Conservation (phyloP, 2,888 invertebrate species). For the Chironomus tentans region DNA sequence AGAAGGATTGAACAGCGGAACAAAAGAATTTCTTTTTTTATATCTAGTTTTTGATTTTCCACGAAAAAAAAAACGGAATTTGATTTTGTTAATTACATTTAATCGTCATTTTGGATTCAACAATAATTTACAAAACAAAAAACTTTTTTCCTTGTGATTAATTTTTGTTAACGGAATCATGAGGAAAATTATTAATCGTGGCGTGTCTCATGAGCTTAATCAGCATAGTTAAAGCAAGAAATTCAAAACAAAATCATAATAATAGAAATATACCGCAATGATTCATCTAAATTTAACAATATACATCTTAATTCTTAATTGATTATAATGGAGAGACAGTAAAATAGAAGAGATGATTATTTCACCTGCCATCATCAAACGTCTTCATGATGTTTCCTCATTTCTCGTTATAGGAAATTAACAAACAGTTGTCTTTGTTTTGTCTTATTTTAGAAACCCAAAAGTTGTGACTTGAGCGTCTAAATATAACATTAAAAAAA, state of each 20-base stretch:
- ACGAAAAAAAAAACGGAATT: neutral
- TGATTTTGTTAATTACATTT: neutral
- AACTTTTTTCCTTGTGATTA: neutral
- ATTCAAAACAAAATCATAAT: neutral
- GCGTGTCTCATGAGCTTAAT: slow-evolving; percentile 26
- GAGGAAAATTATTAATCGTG: neutral
- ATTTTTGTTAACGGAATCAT: neutral
- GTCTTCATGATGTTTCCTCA: neutral
- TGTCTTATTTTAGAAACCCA: neutral
- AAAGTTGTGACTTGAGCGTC: no score
- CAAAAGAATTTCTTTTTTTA: neutral
- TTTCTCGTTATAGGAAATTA: neutral
- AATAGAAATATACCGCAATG: neutral
- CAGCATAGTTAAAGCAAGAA: neutral
- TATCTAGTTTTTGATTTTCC: neutral
- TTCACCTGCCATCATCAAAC: neutral
- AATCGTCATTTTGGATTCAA: neutral
- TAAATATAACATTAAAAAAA: neutral
- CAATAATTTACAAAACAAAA: neutral
- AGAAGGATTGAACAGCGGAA: neutral
- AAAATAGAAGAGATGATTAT: neutral
- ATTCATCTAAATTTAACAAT: neutral
- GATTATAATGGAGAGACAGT: slow-evolving; percentile 17
- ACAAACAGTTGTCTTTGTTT: neutral
- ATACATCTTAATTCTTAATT: slow-evolving; percentile 12